Evolutionary conservation across 2,888 invertebrate genomes (phyloP).

Genomic region (Macrophya alboannulata): DNA sequence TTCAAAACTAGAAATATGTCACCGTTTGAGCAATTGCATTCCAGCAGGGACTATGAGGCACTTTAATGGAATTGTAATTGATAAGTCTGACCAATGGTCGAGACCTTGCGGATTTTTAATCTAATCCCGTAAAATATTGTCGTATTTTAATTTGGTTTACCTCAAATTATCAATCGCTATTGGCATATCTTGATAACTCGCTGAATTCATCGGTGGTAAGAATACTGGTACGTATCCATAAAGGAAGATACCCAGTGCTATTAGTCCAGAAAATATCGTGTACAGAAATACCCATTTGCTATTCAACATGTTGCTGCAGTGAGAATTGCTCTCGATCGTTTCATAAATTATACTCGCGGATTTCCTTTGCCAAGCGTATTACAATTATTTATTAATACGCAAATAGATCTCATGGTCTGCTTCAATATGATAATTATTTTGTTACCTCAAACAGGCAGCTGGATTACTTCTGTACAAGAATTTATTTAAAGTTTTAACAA

Average conservation of each 20-base stretch:
- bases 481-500: not conserved
- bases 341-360: not conserved
- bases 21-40: not conserved
- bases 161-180: conserved; percentile 20
- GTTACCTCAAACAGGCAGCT: not conserved
- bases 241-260: conserved; percentile 30
- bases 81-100: not conserved
- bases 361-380: not conserved
- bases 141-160: not conserved
- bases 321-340: not conserved
- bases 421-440: not conserved
- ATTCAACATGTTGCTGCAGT: conserved; percentile 30
- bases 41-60: not conserved
- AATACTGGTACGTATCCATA: conserved; percentile 40
- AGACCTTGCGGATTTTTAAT: not conserved
- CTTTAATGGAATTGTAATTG: not conserved
- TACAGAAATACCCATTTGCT: conserved; percentile 23
- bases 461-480: not conserved
- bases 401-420: not conserved
- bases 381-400: not conserved
- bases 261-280: conserved; percentile 31
- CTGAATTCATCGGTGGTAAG: conserved; percentile 9
- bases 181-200: conserved; percentile 25
- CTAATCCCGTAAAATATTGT: not conserved
- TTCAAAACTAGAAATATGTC: not conserved